Percentiles rank a stretch among this genome's conserved stretches.
Conservation (phyloP, 1,140 invertebrate species). For the Aphis gossypii region DNA sequence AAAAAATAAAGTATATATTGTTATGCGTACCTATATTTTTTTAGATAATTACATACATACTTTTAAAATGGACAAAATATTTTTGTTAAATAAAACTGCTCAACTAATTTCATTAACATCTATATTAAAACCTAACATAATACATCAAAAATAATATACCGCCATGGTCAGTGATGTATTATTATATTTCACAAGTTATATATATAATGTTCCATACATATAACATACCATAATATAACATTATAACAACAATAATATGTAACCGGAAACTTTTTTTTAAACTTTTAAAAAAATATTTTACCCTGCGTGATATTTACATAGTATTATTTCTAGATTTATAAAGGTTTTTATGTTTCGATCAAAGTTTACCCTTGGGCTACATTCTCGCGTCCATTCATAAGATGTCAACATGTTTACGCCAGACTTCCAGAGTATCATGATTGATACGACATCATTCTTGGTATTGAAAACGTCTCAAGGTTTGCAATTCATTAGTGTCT, state of each 20-base stretch:
- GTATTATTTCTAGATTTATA: neutral
- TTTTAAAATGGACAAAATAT: neutral
- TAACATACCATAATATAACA: neutral
- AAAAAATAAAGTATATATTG: neutral
- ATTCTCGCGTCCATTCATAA: neutral
- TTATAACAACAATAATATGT: neutral
- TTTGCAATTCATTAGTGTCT: slow-evolving; percentile 15
- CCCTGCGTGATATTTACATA: neutral
- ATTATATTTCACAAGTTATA: neutral
- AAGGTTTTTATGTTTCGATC: neutral
- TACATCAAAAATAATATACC: neutral
- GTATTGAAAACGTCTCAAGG: neutral
- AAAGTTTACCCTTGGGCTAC: neutral
- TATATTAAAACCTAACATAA: neutral
- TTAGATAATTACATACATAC: neutral
- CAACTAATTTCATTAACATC: neutral
- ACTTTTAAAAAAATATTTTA: neutral
- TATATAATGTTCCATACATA: neutral
- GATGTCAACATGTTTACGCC: neutral
- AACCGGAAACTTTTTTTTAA: neutral
- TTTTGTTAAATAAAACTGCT: neutral
- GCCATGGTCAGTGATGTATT: neutral
- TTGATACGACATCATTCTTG: neutral
- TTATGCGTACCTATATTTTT: neutral
- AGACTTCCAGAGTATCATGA: neutral